Evolutionary conservation across 2,888 invertebrate species (phyloP).

Genomic region (Phoenoteleia sp.): DNA sequence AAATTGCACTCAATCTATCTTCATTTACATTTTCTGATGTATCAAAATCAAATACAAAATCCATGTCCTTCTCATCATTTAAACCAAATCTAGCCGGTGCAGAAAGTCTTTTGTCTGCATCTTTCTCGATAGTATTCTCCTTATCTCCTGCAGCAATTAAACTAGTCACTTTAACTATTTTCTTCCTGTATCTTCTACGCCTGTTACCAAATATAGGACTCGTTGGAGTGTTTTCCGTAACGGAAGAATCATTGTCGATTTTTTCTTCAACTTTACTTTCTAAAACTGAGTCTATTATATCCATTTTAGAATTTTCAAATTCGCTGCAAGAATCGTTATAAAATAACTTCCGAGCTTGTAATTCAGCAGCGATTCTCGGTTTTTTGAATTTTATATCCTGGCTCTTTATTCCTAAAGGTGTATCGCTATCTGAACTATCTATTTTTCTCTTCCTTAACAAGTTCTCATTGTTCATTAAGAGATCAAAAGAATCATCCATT

Average conservation of each 20-base stretch:
- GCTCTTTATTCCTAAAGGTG: conserved; percentile 68
- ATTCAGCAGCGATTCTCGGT: conserved; percentile 76
- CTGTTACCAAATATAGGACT: conserved; percentile 55
- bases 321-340: conserved; percentile 70
- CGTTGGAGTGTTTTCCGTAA: conserved; percentile 30
- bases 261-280: conserved; percentile 50
- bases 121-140: neutral
- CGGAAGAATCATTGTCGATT: neutral
- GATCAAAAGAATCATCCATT: neutral
- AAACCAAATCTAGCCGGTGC: neutral
- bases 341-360: conserved; percentile 77
- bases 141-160: neutral
- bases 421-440: conserved; percentile 76
- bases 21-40: conserved; percentile 69
- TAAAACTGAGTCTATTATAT: conserved; percentile 77
- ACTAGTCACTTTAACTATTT: conserved; percentile 27
- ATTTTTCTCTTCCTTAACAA: conserved; percentile 63
- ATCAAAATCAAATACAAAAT: conserved; percentile 14
- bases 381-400: conserved; percentile 76
- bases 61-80: neutral
- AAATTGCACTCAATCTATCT: conserved; percentile 81
- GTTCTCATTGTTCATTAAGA: neutral
- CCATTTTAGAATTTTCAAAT: conserved; percentile 76
- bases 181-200: conserved; percentile 44
- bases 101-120: conserved; percentile 29